Percentiles rank a stretch among this genome's conserved stretches.
phyloP scores from a whole-genome alignment of 2,888 invertebrate species.

The Zygothrica quintamaculata region DNA sequence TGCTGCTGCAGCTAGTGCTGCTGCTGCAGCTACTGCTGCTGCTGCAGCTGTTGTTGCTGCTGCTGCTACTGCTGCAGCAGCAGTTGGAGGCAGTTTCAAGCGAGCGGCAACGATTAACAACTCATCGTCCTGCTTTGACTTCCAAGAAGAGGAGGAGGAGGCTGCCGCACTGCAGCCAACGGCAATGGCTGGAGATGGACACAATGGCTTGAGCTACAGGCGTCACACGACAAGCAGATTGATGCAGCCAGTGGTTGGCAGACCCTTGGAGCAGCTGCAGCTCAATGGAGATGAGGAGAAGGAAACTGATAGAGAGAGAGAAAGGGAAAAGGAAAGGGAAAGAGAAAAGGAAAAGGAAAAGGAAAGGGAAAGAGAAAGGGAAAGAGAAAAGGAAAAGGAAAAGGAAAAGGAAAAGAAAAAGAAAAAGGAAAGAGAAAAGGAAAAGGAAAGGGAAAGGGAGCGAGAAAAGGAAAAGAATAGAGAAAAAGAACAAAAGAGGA shows the following conservation, averaged over 20 bases:
- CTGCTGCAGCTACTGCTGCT: not conserved
- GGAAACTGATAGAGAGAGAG: conserved; percentile 5
- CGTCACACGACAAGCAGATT: conserved; percentile 17
- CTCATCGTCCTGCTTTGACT: conserved; percentile 90
- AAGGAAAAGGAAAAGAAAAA: conserved; percentile 77
- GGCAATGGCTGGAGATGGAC: conserved; percentile 22
- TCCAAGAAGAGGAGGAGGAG: conserved; percentile 88
- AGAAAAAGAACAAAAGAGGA: conserved; percentile 2
- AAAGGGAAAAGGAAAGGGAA: not conserved
- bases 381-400: conserved; percentile 56
- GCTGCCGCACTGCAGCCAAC: conserved; percentile 9
- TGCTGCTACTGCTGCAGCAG: not conserved
- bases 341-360: not conserved
- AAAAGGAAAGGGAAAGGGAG: conserved; percentile 82
- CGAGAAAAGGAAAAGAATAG: conserved; percentile 8
- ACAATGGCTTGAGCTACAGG: conserved; percentile 57
- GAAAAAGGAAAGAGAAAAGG: too few relatives aligned
- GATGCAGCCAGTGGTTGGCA: not conserved
- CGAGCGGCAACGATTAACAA: not conserved
- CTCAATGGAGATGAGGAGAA: conserved; percentile 17
- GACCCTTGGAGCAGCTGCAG: not conserved
- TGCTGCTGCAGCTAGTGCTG: too few relatives aligned
- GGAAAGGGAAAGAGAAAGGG: conserved; percentile 12
- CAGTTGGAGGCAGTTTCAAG: not conserved
- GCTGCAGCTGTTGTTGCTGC: not conserved